Percentiles rank a stretch among this genome's conserved stretches.
These are phyloP conservation scores for Idaea dimidiata DNA, from an alignment of 2,888 invertebrate species.

Conservation along the genomic window DNA sequence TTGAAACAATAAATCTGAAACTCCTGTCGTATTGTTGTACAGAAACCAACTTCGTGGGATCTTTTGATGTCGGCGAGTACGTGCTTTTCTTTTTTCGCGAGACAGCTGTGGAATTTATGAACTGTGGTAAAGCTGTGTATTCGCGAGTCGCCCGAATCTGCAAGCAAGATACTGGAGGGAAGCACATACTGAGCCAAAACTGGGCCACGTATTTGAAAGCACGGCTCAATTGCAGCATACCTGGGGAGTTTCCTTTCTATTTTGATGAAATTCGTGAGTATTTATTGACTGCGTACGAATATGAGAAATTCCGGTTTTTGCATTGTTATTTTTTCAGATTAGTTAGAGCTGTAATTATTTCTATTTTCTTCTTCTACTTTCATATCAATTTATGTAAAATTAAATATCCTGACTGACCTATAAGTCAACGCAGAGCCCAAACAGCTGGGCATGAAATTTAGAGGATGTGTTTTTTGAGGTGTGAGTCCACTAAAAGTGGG, in stretches of 20 bases:
- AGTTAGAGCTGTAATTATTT: too few species aligned
- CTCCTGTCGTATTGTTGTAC: constrained; percentile 44
- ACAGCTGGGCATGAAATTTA: too few species aligned
- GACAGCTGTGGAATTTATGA: constrained; percentile 85
- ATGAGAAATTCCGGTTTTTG: not conserved
- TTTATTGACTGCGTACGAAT: not conserved
- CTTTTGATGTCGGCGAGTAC: constrained; percentile 84
- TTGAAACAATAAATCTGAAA: constrained; percentile 5
- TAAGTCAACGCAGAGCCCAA: too few species aligned
- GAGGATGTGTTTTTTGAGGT: too few species aligned
- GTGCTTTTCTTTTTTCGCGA: constrained; percentile 88
- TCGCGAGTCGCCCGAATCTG: constrained; percentile 88
- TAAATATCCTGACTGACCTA: too few species aligned
- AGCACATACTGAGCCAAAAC: constrained; percentile 83
- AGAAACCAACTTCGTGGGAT: constrained; percentile 88
- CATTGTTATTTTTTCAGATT: not conserved
- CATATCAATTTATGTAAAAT: too few species aligned
- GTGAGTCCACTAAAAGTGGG: too few species aligned
- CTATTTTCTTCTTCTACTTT: too few species aligned
- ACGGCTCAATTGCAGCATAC: constrained; percentile 85
- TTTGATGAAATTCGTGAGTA: constrained; percentile 87
- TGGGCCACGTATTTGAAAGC: constrained; percentile 86
- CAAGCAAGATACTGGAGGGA: constrained; percentile 85
- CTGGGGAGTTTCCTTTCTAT: constrained; percentile 87
- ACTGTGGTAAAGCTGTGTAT: constrained; percentile 85